Evolutionary conservation across 2,888 invertebrate genomes (phyloP).

Genomic region (Nephrotoma guestfalica): DNA sequence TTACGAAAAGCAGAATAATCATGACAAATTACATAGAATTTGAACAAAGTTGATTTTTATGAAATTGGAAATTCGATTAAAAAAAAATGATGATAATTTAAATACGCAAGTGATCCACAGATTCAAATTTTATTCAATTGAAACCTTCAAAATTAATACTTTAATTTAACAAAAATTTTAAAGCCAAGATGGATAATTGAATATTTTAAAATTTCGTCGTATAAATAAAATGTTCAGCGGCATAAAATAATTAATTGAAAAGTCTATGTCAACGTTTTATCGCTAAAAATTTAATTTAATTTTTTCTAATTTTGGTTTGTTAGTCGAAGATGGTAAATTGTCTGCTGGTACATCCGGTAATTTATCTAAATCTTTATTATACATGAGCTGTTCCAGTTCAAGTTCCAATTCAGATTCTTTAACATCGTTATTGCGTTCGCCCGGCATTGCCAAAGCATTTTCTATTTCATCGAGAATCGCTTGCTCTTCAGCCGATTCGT

Average conservation of each 20-base stretch:
- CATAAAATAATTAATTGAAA: not conserved
- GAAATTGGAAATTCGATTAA: too few relatives aligned
- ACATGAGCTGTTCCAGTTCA: not conserved
- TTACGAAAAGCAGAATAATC: not conserved
- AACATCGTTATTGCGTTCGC: not conserved
- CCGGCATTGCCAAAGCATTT: not conserved
- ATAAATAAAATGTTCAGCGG: too few relatives aligned
- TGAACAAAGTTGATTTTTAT: too few relatives aligned
- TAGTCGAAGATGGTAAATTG: not conserved
- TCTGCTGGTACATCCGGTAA: not conserved
- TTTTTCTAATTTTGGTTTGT: not conserved
- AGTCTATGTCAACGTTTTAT: not conserved
- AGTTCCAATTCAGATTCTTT: not conserved
- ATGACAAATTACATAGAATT: too few relatives aligned
- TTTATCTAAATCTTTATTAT: not conserved
- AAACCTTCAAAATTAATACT: too few relatives aligned
- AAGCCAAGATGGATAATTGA: too few relatives aligned
- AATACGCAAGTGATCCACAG: too few relatives aligned
- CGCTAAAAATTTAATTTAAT: not conserved
- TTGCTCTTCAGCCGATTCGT: not conserved
- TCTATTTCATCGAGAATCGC: not conserved
- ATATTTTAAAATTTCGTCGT: too few relatives aligned
- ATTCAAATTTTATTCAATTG: too few relatives aligned
- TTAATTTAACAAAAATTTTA: too few relatives aligned
- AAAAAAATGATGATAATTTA: too few relatives aligned